These are phyloP conservation scores for Drosophila baimaii DNA, from an alignment of 1,140 invertebrate genomes.

Conservation along the genomic window DNA sequence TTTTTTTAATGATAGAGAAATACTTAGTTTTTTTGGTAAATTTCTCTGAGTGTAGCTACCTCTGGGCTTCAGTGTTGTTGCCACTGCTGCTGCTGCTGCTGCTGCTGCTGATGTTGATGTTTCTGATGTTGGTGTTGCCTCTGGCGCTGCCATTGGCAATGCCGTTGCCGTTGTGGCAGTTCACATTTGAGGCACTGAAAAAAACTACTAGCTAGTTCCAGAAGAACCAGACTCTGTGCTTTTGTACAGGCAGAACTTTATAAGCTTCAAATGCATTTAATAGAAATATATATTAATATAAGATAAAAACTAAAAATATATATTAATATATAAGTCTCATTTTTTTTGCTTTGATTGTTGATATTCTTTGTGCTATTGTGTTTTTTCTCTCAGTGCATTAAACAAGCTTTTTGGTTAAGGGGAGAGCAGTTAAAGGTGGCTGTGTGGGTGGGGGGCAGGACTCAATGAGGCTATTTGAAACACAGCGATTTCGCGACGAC, in stretches of 20 bases:
- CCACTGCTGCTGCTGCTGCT: conserved; percentile 10
- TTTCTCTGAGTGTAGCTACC: conserved; percentile 6
- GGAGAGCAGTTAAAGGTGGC: conserved; percentile 22
- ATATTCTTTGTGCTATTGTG: not conserved
- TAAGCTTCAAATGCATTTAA: too few species aligned
- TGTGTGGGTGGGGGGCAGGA: conserved; percentile 13
- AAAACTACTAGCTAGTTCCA: not conserved
- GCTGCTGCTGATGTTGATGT: conserved; percentile 10
- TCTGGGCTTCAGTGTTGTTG: conserved; percentile 1
- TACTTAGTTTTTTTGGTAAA: too few species aligned
- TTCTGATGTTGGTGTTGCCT: conserved; percentile 12
- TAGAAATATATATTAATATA: too few species aligned
- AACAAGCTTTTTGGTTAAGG: conserved; percentile 13
- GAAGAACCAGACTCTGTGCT: too few species aligned
- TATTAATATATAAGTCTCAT: too few species aligned
- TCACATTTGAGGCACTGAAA: conserved; percentile 11
- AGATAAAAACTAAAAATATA: not conserved
- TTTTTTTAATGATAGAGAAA: too few species aligned
- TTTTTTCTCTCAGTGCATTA: conserved; percentile 18
- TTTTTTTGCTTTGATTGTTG: too few species aligned
- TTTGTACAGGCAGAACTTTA: too few species aligned
- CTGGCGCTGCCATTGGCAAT: conserved; percentile 22
- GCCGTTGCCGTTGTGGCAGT: not conserved
- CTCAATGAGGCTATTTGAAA: conserved; percentile 79
- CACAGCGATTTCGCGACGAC: conserved; percentile 74